Evolutionary conservation across 2,888 invertebrate genomes (phyloP), one percentile per base, ranked within the genome.

Genomic region (Nyleta sp.): DNA sequence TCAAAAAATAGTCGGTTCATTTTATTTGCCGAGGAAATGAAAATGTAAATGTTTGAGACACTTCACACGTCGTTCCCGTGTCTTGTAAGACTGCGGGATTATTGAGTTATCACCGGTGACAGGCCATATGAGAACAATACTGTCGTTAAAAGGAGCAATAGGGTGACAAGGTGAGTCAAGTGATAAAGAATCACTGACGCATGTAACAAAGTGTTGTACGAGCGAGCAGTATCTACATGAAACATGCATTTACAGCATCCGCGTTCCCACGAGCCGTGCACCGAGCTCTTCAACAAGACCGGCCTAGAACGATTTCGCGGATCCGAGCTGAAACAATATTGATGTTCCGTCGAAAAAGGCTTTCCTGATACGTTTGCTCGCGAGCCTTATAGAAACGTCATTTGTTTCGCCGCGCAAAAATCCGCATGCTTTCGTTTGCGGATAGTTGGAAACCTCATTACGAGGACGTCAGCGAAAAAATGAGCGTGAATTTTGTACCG

Each of bases 101-200:
- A 84, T 84, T 84, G 83, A 87, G 85, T 81, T 84, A 83, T 86
- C 84, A 84, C 77, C 77, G 57, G 75, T 55, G 71, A 67, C 67
- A 48, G 33, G 65, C 67, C 62, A 73, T 77, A 76, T 62, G 64
- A 76, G 80, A 87, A 87, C 88, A 88, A 87, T 87, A 81, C 85
- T 80, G 86, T 84, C 86, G 86, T 87, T 87, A 87, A 86, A 85
- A 85, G 84, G 82, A 84, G 84, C 82, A 85, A 85, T 85, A 85
- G 84, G 84, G 83, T 79, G 83, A 80, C 81, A 82, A 80, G 71
- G 78, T 73, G 78, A 79, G 82, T 81, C 65, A 78, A 81, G 83
- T 83, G 85, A 84, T 83, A 86, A 86, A 85, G 82, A 84, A 83
- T 75, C 78, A 81, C 82, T 80, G 81, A 81, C 81, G 81, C 76